These are phyloP conservation scores for Ptilorrhoa leucosticta DNA, from an alignment of 2,113 vertebrate genomes.

Conservation along the genomic window DNA sequence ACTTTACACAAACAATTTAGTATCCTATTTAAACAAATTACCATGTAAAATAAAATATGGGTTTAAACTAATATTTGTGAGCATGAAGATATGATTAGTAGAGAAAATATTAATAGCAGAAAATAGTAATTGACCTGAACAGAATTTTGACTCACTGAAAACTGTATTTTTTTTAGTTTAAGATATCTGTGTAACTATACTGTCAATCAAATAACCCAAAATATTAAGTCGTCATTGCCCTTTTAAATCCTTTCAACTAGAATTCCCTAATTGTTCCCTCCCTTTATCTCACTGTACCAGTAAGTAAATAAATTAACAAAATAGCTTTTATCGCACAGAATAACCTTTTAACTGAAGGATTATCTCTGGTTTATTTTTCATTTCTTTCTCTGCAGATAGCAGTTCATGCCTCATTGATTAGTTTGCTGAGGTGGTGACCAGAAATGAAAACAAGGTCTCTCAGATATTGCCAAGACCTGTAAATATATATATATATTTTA, in stretches of 20 bases:
- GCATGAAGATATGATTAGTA: not conserved
- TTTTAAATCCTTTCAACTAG: conserved; percentile 98
- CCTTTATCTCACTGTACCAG: conserved; percentile 98
- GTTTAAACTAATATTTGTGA: not conserved
- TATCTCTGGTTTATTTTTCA: conserved; percentile 99
- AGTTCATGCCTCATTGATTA: conserved; percentile 99
- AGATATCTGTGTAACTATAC: conserved; percentile 76
- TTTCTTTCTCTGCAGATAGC: conserved; percentile 96
- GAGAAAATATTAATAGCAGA: not conserved
- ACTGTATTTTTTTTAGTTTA: conserved; percentile 22
- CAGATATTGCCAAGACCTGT: conserved; percentile 83
- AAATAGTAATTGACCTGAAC: not conserved
- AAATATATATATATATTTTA: not conserved
- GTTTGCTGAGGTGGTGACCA: conserved; percentile 95
- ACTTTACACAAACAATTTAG: not conserved
- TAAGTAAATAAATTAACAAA: conserved; percentile 99
- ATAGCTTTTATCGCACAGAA: conserved; percentile 99
- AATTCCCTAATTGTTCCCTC: conserved; percentile 99
- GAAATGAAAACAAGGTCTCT: conserved; percentile 94
- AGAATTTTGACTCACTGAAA: not conserved
- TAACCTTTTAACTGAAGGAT: conserved; percentile 99
- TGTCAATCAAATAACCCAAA: conserved; percentile 93
- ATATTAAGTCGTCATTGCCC: conserved; percentile 99
- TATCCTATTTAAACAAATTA: not conserved
- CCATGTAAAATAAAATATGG: not conserved